phyloP scores from a whole-genome alignment of 2,888 invertebrate species.

The Nineta flava region DNA sequence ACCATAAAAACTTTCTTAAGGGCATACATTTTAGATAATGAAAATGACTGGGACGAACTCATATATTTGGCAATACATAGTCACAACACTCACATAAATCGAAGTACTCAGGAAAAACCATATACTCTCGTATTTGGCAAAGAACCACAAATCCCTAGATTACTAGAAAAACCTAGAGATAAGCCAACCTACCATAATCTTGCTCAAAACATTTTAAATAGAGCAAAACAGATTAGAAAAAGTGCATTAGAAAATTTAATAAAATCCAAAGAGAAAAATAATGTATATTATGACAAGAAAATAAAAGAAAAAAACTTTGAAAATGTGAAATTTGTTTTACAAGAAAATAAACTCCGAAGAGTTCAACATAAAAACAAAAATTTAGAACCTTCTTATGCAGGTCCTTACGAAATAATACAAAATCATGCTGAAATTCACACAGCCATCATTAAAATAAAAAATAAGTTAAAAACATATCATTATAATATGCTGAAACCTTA shows the following conservation, averaged over 20 bases:
- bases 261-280: neutral
- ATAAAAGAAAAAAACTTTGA: neutral
- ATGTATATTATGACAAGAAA: neutral
- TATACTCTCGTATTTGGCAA: neutral
- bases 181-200: neutral
- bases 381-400: neutral
- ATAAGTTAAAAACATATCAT: neutral
- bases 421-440: neutral
- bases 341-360: neutral
- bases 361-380: neutral
- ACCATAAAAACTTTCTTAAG: too few species aligned
- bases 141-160: neutral
- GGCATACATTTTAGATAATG: too few species aligned
- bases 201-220: neutral
- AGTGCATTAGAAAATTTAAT: neutral
- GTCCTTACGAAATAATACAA: neutral
- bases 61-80: neutral
- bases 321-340: neutral
- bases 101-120: neutral
- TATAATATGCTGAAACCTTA: neutral
- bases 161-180: neutral
- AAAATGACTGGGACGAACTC: slow-evolving; percentile 2
- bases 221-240: neutral
- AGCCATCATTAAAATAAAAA: neutral
- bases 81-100: neutral